phyloP scores from a whole-genome alignment of 2,888 invertebrate genomes.

The Hypena proboscidalis region DNA sequence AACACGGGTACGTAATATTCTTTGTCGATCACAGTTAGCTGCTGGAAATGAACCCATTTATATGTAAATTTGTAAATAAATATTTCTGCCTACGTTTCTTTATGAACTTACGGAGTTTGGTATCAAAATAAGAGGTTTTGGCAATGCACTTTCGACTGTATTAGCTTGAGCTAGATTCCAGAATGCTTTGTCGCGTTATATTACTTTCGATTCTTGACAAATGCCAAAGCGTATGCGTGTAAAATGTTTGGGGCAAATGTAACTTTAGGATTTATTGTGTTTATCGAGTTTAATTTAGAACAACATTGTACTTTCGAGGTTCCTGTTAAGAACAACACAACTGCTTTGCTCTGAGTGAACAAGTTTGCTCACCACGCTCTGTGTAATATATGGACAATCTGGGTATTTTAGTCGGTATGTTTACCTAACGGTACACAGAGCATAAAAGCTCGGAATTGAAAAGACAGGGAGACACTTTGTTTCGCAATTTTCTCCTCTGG shows the following conservation, averaged over 20 bases:
- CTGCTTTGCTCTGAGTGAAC: not conserved
- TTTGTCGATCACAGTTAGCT: slow-evolving; percentile 45
- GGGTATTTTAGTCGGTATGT: too few relatives aligned
- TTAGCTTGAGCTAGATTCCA: not conserved
- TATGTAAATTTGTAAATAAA: slow-evolving; percentile 29
- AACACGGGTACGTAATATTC: slow-evolving; percentile 51
- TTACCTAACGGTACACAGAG: too few relatives aligned
- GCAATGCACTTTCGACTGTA: slow-evolving; percentile 2
- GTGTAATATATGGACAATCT: too few relatives aligned
- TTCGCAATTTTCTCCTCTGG: too few relatives aligned
- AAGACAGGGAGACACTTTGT: too few relatives aligned
- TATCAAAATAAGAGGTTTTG: not conserved
- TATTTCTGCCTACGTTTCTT: slow-evolving; percentile 13
- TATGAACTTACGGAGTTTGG: slow-evolving; percentile 4
- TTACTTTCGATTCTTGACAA: slow-evolving; percentile 8
- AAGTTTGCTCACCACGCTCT: too few relatives aligned
- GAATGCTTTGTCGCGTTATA: not conserved
- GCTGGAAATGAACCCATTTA: slow-evolving; percentile 36
- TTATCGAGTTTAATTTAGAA: slow-evolving; percentile 10
- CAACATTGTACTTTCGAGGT: slow-evolving; percentile 6
- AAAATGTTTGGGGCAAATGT: slow-evolving; percentile 10
- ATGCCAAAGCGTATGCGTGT: slow-evolving; percentile 2
- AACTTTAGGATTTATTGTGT: slow-evolving; percentile 13
- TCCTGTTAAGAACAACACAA: not conserved
- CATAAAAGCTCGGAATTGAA: too few relatives aligned